phyloP scores from a whole-genome alignment of 1,140 invertebrate species.

The Asbolus verrucosus region DNA sequence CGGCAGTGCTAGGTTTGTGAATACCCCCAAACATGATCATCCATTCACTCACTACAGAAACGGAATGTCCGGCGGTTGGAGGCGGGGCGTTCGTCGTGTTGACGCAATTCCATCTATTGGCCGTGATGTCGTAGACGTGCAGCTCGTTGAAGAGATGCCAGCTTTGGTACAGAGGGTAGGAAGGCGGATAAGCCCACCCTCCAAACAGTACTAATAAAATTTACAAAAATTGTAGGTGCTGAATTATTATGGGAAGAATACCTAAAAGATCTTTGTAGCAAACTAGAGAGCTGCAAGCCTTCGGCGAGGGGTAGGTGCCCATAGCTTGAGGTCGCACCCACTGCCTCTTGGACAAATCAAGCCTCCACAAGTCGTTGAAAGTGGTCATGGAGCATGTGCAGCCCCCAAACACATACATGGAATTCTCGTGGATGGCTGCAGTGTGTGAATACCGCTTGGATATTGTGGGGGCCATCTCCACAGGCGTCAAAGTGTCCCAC shows the following conservation, averaged over 20 bases:
- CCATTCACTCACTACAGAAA: constrained; percentile 83
- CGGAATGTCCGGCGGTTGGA: constrained; percentile 93
- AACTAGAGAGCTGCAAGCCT: constrained; percentile 93
- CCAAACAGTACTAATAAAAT: constrained; percentile 86
- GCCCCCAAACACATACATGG: constrained; percentile 96
- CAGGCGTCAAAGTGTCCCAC: constrained; percentile 73
- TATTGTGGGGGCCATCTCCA: constrained; percentile 75
- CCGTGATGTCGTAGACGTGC: constrained; percentile 87
- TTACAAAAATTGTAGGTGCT: constrained; percentile 1
- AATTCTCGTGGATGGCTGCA: constrained; percentile 84
- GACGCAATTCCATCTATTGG: constrained; percentile 87
- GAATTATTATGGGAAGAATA: too few relatives aligned
- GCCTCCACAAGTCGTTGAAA: constrained; percentile 96
- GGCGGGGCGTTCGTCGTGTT: constrained; percentile 75
- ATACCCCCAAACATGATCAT: constrained; percentile 95
- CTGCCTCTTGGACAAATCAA: constrained; percentile 86
- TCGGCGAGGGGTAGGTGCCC: constrained; percentile 95
- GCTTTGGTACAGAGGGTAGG: constrained; percentile 90
- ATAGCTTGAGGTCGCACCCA: constrained; percentile 86
- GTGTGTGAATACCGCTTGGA: constrained; percentile 93
- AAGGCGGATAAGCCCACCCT: constrained; percentile 94
- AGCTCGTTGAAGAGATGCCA: constrained; percentile 93
- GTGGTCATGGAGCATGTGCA: constrained; percentile 94
- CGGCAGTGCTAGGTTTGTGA: constrained; percentile 69
- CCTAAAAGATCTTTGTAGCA: constrained; percentile 79